Conservation (phyloP, 1,140 invertebrate genomes). For the Drosophila tropicalis region DNA sequence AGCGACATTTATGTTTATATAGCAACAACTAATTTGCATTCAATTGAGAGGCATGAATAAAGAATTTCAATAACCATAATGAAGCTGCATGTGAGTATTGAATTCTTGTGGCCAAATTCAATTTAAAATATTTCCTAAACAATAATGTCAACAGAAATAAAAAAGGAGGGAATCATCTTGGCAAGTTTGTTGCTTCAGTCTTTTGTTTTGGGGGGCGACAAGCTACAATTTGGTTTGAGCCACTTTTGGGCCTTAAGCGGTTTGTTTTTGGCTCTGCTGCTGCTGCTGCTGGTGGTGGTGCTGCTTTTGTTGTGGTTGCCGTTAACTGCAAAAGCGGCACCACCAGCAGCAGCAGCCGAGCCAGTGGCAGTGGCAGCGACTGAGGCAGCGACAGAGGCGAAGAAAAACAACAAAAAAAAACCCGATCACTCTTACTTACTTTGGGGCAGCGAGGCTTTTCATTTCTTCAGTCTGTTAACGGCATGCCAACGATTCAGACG, state of each 20-base stretch:
- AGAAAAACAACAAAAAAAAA: slow-evolving; percentile 41
- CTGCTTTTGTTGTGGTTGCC: slow-evolving; percentile 14
- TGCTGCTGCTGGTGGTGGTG: background rate
- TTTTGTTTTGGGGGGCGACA: slow-evolving; percentile 49
- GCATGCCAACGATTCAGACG: slow-evolving; percentile 82
- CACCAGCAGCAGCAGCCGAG: background rate
- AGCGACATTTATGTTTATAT: slow-evolving; percentile 26
- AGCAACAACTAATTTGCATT: slow-evolving; percentile 21
- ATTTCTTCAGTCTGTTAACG: slow-evolving; percentile 83
- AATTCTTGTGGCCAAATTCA: slow-evolving; percentile 38
- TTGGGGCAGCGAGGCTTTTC: slow-evolving; percentile 76
- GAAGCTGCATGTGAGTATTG: background rate
- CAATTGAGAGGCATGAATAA: slow-evolving; percentile 5
- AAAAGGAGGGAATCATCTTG: slow-evolving; percentile 8
- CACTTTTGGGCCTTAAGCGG: slow-evolving; percentile 38
- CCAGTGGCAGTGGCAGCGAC: background rate
- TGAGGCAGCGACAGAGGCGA: slow-evolving; percentile 14
- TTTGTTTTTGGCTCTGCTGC: background rate
- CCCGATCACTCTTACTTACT: slow-evolving; percentile 77
- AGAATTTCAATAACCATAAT: slow-evolving; percentile 9
- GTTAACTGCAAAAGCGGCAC: background rate
- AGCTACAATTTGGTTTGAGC: slow-evolving; percentile 43
- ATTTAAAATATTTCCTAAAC: slow-evolving; percentile 28
- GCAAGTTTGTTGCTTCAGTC: slow-evolving; percentile 11
- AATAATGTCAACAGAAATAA: background rate